Evolutionary conservation across 1,140 invertebrate genomes (phyloP), one percentile per base, ranked within the genome.

Genomic region (Proctacanthus coquilletti): DNA sequence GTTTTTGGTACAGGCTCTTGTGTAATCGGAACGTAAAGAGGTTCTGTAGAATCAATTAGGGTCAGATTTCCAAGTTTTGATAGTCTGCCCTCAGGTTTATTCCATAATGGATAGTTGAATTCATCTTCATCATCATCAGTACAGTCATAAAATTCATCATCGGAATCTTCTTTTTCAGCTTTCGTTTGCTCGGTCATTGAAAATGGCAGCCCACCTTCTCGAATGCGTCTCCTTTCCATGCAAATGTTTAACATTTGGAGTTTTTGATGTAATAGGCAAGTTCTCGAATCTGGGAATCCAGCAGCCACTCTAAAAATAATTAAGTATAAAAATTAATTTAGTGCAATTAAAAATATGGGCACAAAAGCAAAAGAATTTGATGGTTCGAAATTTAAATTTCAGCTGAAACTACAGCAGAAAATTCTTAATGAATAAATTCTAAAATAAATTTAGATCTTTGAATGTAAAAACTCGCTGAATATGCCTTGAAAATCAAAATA

Each of bases 211-310:
- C 48, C 59, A 34, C 47, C 61, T 45, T 78, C 70, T 36, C 72
- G 56, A n/a, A 69, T 65, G 60, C 74, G 71, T 44, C 71, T 74
- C 40, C 82, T 72, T 38, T 80, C 75, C 43, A 97, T 92, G 59
- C 94, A 98, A 56, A 87, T 91, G 57, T 98, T 97, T 6, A 98
- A 64, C 78, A 98, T 87, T 72, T 97, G 75, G 14, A 96, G 66
- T 54, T 96, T 98, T 63, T 96, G 92, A 65, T 97, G 82, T 1
- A 98, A 64, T n/a, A 96, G 65, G 60, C 88, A 92, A 5, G 80
- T 82, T 36, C 83, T 75, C 21, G 82, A 73, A 59, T 94, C 82
- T 1, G 89, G 89, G 44, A 75, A 69, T 2, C 84, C 83, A 38
- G 70, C 57, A 10, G 77, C 66, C 40, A 89, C 61, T 50, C 85